Base-by-base conservation (phyloP, 2,888 invertebrate genomes). In the Helobdella robusta region DNA sequence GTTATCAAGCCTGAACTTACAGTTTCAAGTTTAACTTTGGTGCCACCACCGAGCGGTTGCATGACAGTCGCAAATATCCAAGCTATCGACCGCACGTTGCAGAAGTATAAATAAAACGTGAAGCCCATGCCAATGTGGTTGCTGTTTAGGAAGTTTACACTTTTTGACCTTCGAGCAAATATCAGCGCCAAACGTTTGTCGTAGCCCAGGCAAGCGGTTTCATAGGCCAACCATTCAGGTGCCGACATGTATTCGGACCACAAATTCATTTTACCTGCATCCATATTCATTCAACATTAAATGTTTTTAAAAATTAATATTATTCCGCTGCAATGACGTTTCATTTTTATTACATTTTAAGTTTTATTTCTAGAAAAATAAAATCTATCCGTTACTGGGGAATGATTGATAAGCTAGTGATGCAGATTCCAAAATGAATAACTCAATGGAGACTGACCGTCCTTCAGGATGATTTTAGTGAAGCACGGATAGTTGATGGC, bases 401-500 rank as follows among this genome's bases (percentile, higher is more conserved):
- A 40, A 40, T 11, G 44, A 40, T n/a, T 40, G 11, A 15, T 15
- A 40, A 40, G n/a, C 11, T 11, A 11, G n/a, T 15, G 44, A 15
- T 40, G 11, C 11, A 40, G n/a, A 40, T 11, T 50, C 18, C 20
- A 20, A 15, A 50, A 6, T 50, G 23, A 50, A 50, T 23, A 50
- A 50, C 18, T 50, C 20, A 20, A 58, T 28, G 8, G 23, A 25
- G 8, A 20, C 28, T 1, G n/a, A 44, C 61, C n/a, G 25, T 28
- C 44, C 2, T 3, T 25, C 30, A 50, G n/a, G 32, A 2, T 5
- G 48, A 62, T 50, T 23, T 34, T 46, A 18, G 62, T 50, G 35
- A 62, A 32, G 34, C 62, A 62, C 23, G 62, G 62, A 25, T 62
- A 62, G 35, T 50, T 62, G 35, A 62, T 62, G 8, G 62, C 48